These are phyloP conservation scores for Harpagus bidentatus DNA, from an alignment of 2,113 vertebrate genomes.

Conservation along the genomic window DNA sequence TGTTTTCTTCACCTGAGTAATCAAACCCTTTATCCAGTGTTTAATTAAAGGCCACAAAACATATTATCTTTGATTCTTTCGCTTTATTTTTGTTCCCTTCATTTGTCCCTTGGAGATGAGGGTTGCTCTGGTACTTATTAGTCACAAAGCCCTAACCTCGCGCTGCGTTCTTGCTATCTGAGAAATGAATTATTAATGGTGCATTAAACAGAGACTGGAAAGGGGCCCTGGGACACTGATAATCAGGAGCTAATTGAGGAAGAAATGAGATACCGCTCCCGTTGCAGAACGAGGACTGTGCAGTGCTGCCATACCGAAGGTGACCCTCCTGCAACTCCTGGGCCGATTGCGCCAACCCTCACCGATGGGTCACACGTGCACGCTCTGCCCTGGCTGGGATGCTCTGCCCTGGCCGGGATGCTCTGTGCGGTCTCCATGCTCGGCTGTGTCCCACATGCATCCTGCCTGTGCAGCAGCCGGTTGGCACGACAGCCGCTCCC, in stretches of 20 bases:
- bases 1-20: not conserved
- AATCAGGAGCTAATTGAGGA: constrained; percentile 72
- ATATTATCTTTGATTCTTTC: not conserved
- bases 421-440: too few relatives aligned
- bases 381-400: not conserved
- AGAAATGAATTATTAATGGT: constrained; percentile 74
- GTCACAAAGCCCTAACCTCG: constrained; percentile 48
- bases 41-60: constrained; percentile 42
- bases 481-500: not conserved
- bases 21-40: not conserved
- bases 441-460: rapidly evolving
- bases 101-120: constrained; percentile 42
- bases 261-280: constrained; percentile 66
- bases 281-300: not conserved
- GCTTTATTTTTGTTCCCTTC: constrained; percentile 41
- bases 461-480: not conserved
- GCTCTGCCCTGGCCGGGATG: not conserved
- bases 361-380: rapidly evolving
- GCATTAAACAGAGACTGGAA: constrained; percentile 65
- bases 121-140: constrained; percentile 26
- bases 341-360: rapidly evolving
- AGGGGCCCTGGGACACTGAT: constrained; percentile 66
- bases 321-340: constrained; percentile 33
- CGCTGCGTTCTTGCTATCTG: constrained; percentile 43
- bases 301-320: constrained; percentile 25